Percentiles rank a stretch among this genome's conserved stretches.
Evolutionary conservation across 1,140 invertebrate genomes (phyloP).

Genomic region (Riptortus pedestris): DNA sequence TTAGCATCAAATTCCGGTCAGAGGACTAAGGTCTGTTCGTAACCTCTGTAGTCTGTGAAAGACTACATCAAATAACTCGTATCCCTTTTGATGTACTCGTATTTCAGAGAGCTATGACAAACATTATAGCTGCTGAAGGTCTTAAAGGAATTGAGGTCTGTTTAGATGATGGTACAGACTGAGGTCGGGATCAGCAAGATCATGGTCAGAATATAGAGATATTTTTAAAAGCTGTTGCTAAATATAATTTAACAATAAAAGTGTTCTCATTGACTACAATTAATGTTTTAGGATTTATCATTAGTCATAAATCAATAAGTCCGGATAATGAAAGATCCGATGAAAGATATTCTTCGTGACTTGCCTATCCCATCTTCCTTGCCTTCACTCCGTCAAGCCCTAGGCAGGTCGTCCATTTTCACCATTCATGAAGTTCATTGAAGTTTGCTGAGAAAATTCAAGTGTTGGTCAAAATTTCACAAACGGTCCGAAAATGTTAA

Average conservation of each 20-base stretch:
- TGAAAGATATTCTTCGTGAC: no score
- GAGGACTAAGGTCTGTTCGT: not conserved
- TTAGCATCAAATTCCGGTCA: not conserved
- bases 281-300: not conserved
- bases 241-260: not conserved
- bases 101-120: not conserved
- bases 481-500: not conserved
- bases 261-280: not conserved
- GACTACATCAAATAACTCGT: slow-evolving; percentile 7
- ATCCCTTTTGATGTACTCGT: slow-evolving; percentile 5
- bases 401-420: not conserved
- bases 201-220: not conserved
- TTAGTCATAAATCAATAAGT: slow-evolving; percentile 7
- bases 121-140: not conserved
- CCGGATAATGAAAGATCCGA: slow-evolving; percentile 7
- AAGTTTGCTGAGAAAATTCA: not conserved
- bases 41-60: slow-evolving; percentile 7
- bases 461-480: not conserved
- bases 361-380: not conserved
- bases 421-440: not conserved
- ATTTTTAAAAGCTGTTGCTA: not conserved
- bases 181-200: not conserved
- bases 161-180: slow-evolving; percentile 1
- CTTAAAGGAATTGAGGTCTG: not conserved
- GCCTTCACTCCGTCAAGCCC: not conserved